phyloP scores from a whole-genome alignment of 2,797 vertebrate genomes.

The Enteromius viviparus region DNA sequence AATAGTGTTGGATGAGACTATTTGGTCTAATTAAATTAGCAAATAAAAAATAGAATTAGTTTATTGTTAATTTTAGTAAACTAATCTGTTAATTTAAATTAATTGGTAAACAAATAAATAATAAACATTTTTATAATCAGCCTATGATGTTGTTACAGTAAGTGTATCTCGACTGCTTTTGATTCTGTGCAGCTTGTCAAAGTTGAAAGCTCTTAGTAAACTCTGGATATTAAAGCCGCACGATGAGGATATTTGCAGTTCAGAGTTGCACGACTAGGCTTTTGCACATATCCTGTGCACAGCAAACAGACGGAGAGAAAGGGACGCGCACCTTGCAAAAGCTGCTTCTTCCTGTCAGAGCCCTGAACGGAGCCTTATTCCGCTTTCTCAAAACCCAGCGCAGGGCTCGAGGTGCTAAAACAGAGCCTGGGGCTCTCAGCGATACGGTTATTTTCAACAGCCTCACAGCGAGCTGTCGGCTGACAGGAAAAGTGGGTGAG shows the following conservation, averaged over 20 bases:
- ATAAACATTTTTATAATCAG: neutral
- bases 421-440: conserved; percentile 38
- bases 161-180: neutral
- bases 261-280: conserved; percentile 21
- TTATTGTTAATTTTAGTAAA: neutral
- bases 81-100: neutral
- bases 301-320: conserved; percentile 18
- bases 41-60: neutral
- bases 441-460: conserved; percentile 48
- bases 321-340: conserved; percentile 50
- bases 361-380: conserved; percentile 33
- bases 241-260: conserved; percentile 24
- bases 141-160: too few relatives aligned
- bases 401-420: conserved; percentile 28
- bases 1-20: neutral
- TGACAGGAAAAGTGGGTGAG: conserved; percentile 53
- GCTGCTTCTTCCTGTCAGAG: conserved; percentile 49
- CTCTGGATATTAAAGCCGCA: conserved; percentile 14
- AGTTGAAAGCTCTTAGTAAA: too few relatives aligned
- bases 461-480: conserved; percentile 30
- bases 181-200: too few relatives aligned
- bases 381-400: conserved; percentile 18
- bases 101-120: neutral
- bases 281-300: conserved; percentile 54
- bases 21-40: neutral